Evolutionary conservation across 2,888 invertebrate species (phyloP).

Genomic region (Sussaba pulchella): DNA sequence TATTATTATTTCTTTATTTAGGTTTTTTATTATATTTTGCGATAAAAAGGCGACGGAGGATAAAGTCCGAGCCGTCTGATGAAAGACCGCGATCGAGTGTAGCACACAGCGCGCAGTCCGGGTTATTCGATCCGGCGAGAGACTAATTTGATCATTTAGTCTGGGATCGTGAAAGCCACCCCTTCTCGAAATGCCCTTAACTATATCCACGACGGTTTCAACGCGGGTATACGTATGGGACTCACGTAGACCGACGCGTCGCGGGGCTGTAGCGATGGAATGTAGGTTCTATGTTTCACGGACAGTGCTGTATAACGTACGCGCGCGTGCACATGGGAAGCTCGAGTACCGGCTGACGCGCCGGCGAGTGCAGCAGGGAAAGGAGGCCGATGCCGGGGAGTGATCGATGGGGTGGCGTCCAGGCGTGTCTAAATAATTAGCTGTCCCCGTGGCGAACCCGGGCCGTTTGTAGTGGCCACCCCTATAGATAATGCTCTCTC

Average conservation of each 20-base stretch:
- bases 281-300: slow-evolving; percentile 50
- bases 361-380: slow-evolving; percentile 55
- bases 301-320: slow-evolving; percentile 25
- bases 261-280: slow-evolving; percentile 37
- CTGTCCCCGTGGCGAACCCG: slow-evolving; percentile 82
- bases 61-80: slow-evolving; percentile 21
- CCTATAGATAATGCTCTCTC: slow-evolving; percentile 76
- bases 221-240: slow-evolving; percentile 27
- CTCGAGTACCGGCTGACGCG: slow-evolving; percentile 55
- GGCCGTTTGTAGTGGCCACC: slow-evolving; percentile 82
- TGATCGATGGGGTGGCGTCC: slow-evolving; percentile 83
- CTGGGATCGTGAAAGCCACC: slow-evolving; percentile 58
- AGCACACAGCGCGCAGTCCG: background rate
- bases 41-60: slow-evolving; percentile 2
- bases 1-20: slow-evolving; percentile 15
- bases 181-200: slow-evolving; percentile 55
- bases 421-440: slow-evolving; percentile 84
- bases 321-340: slow-evolving; percentile 57
- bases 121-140: slow-evolving; percentile 56
- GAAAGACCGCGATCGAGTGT: slow-evolving; percentile 30
- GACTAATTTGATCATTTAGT: slow-evolving; percentile 68
- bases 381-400: slow-evolving; percentile 76
- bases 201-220: slow-evolving; percentile 54
- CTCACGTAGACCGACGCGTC: slow-evolving; percentile 29
- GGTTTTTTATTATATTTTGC: background rate